Conservation (phyloP, 2,888 invertebrate species). For the Smittia sp. region DNA sequence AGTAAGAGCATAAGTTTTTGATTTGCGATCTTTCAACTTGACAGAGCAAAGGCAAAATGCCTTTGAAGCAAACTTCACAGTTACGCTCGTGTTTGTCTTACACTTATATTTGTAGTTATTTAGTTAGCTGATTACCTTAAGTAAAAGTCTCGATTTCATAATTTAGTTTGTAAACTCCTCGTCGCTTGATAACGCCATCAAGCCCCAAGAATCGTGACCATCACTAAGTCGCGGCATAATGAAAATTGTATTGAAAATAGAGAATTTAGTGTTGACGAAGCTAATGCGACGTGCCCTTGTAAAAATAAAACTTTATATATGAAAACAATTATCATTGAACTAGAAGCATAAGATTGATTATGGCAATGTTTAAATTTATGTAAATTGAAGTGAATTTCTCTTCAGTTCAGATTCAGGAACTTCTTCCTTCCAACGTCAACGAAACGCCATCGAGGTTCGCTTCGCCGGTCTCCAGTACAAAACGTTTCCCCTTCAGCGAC, state of each 20-base stretch:
- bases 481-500: neutral
- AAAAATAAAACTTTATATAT: constrained; percentile 16
- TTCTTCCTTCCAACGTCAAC: neutral
- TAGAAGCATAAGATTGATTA: constrained; percentile 1
- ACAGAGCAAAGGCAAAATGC: too few species aligned
- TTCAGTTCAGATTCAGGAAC: neutral
- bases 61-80: too few species aligned
- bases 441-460: neutral
- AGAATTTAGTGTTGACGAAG: neutral
- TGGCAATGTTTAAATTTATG: constrained; percentile 9
- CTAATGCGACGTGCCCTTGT: neutral
- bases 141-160: too few species aligned
- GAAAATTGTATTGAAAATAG: neutral
- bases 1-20: too few species aligned
- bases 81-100: too few species aligned
- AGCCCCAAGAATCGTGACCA: too few species aligned
- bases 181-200: too few species aligned
- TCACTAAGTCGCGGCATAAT: neutral
- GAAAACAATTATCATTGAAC: neutral
- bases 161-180: too few species aligned
- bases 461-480: neutral
- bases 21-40: too few species aligned
- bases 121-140: too few species aligned
- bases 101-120: too few species aligned
- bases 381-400: neutral